Conservation (phyloP, 2,888 invertebrate species). For the Lasioglossum pauxillum region DNA sequence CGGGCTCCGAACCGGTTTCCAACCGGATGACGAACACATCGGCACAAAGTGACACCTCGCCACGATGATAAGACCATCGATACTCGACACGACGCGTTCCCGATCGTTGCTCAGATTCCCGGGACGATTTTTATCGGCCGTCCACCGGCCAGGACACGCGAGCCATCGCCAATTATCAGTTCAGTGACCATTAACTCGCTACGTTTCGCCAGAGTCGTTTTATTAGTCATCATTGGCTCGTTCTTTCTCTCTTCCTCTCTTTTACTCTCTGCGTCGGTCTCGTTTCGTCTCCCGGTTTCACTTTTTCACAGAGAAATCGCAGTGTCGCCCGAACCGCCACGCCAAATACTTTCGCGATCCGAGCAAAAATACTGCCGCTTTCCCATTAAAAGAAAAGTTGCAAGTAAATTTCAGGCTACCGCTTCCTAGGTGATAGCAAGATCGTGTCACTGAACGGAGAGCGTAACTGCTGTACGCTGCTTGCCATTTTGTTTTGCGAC, state of each 20-base stretch:
- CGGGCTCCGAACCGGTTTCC: constrained; percentile 63
- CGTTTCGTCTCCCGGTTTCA: constrained; percentile 30
- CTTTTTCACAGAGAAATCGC: constrained; percentile 51
- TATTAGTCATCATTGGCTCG: constrained; percentile 30
- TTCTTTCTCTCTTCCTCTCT: constrained; percentile 8
- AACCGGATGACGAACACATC: constrained; percentile 62
- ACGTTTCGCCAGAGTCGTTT: constrained; percentile 24
- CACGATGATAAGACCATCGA: constrained; percentile 60
- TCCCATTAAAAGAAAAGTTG: constrained; percentile 30
- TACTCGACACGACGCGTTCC: constrained; percentile 36
- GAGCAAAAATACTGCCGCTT: constrained; percentile 23
- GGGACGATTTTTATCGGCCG: constrained; percentile 27
- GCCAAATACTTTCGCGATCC: constrained; percentile 25
- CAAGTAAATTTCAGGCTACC: constrained; percentile 13
- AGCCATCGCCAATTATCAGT: constrained; percentile 40
- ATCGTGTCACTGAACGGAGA: neutral
- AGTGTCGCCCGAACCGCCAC: neutral
- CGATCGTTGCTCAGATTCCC: constrained; percentile 21
- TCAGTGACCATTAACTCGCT: constrained; percentile 33
- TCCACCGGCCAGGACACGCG: constrained; percentile 23
- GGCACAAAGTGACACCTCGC: constrained; percentile 63
- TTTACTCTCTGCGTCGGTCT: neutral
- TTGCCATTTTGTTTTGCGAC: neutral
- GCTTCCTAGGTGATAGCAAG: constrained; percentile 16
- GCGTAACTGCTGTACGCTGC: neutral